Evolutionary conservation across 1,140 invertebrate genomes (phyloP).

Genomic region (Aphelenchoides fujianensis): DNA sequence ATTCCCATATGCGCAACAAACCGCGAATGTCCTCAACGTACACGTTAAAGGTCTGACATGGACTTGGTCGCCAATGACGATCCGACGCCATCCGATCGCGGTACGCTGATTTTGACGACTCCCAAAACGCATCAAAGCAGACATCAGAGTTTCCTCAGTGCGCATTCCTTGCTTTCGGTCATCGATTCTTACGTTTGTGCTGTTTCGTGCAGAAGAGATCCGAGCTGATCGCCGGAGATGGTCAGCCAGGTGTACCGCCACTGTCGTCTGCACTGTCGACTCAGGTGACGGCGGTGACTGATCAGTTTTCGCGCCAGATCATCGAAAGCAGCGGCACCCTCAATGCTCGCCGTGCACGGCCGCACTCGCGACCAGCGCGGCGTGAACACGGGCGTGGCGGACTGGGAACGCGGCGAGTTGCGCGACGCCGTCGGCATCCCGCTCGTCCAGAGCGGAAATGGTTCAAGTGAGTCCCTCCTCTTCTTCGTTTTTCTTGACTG

Average conservation of each 20-base stretch:
- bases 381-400: conserved; percentile 83
- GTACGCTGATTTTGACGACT: no score
- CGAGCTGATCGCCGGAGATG: conserved; percentile 56
- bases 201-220: conserved; percentile 49
- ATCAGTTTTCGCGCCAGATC: no score
- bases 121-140: conserved; percentile 90
- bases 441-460: conserved; percentile 94
- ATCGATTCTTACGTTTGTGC: not conserved
- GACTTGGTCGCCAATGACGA: conserved; percentile 85
- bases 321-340: conserved; percentile 84
- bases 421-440: conserved; percentile 83
- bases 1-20: conserved; percentile 99
- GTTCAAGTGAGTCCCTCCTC: conserved; percentile 72
- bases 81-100: conserved; percentile 88
- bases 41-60: conserved; percentile 74
- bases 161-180: conserved; percentile 77
- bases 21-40: conserved; percentile 81
- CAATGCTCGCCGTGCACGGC: conserved; percentile 87
- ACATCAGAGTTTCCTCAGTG: conserved; percentile 81
- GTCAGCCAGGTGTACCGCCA: conserved; percentile 67
- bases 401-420: conserved; percentile 88
- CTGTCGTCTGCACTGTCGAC: conserved; percentile 75
- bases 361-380: conserved; percentile 93
- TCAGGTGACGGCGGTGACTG: no score
- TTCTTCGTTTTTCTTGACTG: not conserved